phyloP scores from a whole-genome alignment of 2,888 invertebrate species.

The Ormyrus nitidulus region DNA sequence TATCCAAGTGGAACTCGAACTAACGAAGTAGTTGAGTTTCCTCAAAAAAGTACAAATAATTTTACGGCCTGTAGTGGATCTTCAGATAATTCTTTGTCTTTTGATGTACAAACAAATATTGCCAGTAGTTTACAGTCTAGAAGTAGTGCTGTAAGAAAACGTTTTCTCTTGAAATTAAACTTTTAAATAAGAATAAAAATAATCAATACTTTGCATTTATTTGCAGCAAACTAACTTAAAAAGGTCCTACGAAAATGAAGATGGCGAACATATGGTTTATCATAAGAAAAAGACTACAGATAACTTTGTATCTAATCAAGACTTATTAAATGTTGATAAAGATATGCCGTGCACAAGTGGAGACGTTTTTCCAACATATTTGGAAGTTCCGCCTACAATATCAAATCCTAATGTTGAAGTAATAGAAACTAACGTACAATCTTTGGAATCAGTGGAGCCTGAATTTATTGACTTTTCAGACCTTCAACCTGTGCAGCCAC shows the following conservation, averaged over 20 bases:
- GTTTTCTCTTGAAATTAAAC: too few relatives aligned
- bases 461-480: constrained; percentile 62
- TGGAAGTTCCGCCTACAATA: constrained; percentile 35
- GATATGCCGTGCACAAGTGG: constrained; percentile 20
- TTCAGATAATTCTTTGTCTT: constrained; percentile 4
- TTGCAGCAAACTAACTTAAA: constrained; percentile 34
- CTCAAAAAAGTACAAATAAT: constrained; percentile 11
- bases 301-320: constrained; percentile 6
- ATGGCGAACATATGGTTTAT: not conserved
- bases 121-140: not conserved
- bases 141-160: constrained; percentile 12
- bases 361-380: constrained; percentile 39
- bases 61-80: constrained; percentile 1
- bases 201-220: constrained; percentile 1
- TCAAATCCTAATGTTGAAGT: constrained; percentile 32
- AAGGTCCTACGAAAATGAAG: constrained; percentile 16
- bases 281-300: constrained; percentile 34
- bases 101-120: constrained; percentile 22
- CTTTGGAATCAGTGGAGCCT: constrained; percentile 58
- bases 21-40: constrained; percentile 9
- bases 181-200: not conserved
- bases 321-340: constrained; percentile 31
- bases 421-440: constrained; percentile 58
- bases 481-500: constrained; percentile 61
- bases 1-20: constrained; percentile 4